A percentile compares a stretch with the other conserved stretches of the same genome.
phyloP scores from a whole-genome alignment of 2,888 invertebrate species.

The Hydraecia micacea region DNA sequence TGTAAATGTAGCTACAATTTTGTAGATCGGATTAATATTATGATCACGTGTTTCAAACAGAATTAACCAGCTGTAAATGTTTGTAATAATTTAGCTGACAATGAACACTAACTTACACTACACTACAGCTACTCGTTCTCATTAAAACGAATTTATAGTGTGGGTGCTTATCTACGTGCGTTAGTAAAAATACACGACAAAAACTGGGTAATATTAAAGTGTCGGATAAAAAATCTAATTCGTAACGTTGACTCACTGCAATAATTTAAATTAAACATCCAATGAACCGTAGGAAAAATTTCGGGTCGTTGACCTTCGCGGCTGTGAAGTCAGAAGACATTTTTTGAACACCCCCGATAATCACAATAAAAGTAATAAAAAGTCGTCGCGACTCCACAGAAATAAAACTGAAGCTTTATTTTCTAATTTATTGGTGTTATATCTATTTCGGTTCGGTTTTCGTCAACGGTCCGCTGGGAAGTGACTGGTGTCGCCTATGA shows the following conservation, averaged over 20 bases:
- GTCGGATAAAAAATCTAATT: conserved; percentile 63
- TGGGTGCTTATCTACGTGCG: conserved; percentile 58
- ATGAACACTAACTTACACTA: conserved; percentile 66
- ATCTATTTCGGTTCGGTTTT: conserved; percentile 85
- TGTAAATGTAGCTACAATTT: conserved; percentile 15
- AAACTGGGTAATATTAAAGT: conserved; percentile 61
- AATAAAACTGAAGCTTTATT: conserved; percentile 82
- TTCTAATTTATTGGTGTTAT: conserved; percentile 85
- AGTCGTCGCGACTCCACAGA: conserved; percentile 74
- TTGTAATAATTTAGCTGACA: conserved; percentile 67
- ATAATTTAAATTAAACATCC: conserved; percentile 77
- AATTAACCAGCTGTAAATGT: conserved; percentile 56
- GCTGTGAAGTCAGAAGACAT: conserved; percentile 63
- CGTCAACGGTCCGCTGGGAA: conserved; percentile 79
- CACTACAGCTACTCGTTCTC: conserved; percentile 56
- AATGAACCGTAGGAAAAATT: conserved; percentile 81
- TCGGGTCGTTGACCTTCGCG: conserved; percentile 79
- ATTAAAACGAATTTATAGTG: conserved; percentile 66
- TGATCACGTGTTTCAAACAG: conserved; percentile 40
- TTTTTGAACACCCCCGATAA: conserved; percentile 81
- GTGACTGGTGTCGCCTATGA: conserved; percentile 79
- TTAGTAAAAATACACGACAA: conserved; percentile 67
- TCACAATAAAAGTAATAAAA: conserved; percentile 87
- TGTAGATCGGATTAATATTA: conserved; percentile 38
- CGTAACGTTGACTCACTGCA: conserved; percentile 70